Evolutionary conservation across 2,113 vertebrate genomes (phyloP).

Genomic region (Rhea americana): DNA sequence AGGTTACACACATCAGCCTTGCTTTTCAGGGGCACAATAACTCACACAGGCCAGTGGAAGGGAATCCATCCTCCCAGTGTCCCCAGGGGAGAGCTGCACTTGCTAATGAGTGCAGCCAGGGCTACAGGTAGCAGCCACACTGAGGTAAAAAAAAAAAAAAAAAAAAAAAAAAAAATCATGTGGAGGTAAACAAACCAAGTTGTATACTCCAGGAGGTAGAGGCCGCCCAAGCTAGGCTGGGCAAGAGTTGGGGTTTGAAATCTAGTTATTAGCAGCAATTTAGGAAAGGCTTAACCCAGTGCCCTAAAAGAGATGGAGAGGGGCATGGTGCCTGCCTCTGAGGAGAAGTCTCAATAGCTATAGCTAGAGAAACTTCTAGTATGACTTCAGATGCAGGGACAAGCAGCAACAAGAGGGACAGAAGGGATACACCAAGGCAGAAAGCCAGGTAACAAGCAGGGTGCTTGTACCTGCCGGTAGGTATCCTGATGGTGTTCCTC

Average conservation of each 20-base stretch:
- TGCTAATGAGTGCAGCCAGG: not conserved
- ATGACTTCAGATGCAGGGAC: not conserved
- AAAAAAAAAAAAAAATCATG: slow-evolving; percentile 77
- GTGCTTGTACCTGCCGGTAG: slow-evolving; percentile 87
- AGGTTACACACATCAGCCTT: not conserved
- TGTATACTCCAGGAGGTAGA: slow-evolving; percentile 98
- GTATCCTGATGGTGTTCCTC: slow-evolving; percentile 97
- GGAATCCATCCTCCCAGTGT: not conserved
- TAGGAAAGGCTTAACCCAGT: not conserved
- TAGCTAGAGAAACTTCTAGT: not conserved
- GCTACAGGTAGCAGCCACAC: not conserved
- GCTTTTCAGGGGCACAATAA: not conserved
- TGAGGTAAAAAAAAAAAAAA: not conserved
- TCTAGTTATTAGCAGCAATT: not conserved
- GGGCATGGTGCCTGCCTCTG: not conserved
- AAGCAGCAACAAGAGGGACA: not conserved
- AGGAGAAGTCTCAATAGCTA: not conserved
- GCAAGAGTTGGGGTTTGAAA: not conserved
- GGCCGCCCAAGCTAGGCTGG: slow-evolving; percentile 73
- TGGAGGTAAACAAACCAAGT: slow-evolving; percentile 96
- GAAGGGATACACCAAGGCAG: not conserved
- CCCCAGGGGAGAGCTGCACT: fast-evolving
- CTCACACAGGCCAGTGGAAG: not conserved
- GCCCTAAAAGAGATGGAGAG: fast-evolving
- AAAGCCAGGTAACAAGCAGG: not conserved